phyloP scores from a whole-genome alignment of 2,888 invertebrate species.

The Allolobophora icterica region DNA sequence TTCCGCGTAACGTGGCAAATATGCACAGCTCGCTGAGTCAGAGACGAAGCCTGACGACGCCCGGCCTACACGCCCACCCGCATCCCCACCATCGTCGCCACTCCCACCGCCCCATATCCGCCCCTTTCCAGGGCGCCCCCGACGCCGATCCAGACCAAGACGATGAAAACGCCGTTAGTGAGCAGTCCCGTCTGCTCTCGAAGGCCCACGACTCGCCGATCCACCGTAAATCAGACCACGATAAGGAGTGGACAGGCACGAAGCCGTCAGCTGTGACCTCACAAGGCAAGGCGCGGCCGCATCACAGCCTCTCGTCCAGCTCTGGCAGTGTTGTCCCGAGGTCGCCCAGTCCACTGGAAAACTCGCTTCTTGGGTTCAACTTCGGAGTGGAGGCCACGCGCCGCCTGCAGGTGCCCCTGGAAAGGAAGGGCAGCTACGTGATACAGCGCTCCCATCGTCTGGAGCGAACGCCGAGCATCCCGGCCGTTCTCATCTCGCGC shows the following conservation, averaged over 20 bases:
- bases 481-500: constrained; percentile 35
- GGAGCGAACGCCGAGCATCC: constrained; percentile 34
- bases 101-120: not conserved
- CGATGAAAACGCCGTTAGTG: not conserved
- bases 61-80: not conserved
- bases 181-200: not conserved
- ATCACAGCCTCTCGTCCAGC: not conserved
- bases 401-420: not conserved
- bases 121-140: not conserved
- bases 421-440: constrained; percentile 27
- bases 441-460: not conserved
- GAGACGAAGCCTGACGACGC: not conserved
- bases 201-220: not conserved
- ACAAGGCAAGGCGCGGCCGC: not conserved
- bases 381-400: not conserved
- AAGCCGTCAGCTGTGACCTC: not conserved
- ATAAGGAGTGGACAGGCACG: not conserved
- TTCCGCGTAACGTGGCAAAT: not conserved
- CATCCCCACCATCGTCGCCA: not conserved
- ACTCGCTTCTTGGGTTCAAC: not conserved
- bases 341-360: not conserved
- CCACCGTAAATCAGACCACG: no score
- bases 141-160: not conserved
- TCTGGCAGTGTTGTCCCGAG: not conserved
- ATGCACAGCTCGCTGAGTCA: not conserved